Evolutionary conservation across 2,888 invertebrate genomes (phyloP), one percentile per base, ranked within the genome.

Genomic region (Oasisia sp.): DNA sequence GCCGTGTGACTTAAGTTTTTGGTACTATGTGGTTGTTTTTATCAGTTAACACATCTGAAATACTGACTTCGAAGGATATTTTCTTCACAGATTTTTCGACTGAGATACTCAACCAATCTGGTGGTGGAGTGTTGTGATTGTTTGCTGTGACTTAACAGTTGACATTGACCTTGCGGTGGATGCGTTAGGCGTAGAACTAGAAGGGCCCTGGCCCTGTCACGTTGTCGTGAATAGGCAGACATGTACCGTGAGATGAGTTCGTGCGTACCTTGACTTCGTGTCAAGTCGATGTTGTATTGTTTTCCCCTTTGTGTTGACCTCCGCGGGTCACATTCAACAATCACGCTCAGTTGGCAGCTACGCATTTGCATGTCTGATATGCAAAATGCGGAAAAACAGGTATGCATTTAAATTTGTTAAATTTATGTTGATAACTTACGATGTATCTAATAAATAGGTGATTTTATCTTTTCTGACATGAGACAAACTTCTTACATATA

Each of bases 151-250:
- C 74, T 74, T 74, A 74, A 74, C 74, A 50, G 58, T 58, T 58
- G 58, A 58, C 58, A 74, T 74, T 74, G 74, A 74, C 74, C 74
- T 74, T 74, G 74, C 74, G 27, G 74, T 74, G 74, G 74, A 74
- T 74, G 7, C 74, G 74, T 74, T 74, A 74, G 19, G 27, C 19
- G 14, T 74, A 74, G 74, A 74, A 19, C 19, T 74, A 74, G 27
- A 27, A 4, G 74, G 74, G 14, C 19, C 74, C 58, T 58, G 58
- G 9, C 58, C 14, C 0, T 74, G 74, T 74, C 74, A 74, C 74
- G 27, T 74, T 74, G 74, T 74, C 74, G 1, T 38, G 38, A 38
- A 38, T 38, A 38, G 38, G 74, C 74, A 74, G 74, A 74, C 7
- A n/a, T 19, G 74, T 74, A 74, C 14, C 74, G 74, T 74, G 74